Conservation (phyloP, 1,140 invertebrate species). For the Pygmarrhopalites habei region DNA sequence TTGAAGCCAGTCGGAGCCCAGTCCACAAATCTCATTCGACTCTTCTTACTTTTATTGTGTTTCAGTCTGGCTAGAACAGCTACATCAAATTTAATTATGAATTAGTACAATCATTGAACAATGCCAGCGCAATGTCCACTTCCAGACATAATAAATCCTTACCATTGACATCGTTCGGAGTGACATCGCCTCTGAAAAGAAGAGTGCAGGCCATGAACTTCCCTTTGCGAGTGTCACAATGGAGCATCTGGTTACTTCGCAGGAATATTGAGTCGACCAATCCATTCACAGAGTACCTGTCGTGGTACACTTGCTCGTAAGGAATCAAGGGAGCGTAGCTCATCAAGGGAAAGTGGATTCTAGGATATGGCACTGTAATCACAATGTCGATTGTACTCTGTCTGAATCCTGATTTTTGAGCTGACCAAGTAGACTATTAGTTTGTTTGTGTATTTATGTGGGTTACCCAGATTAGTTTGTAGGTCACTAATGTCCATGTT, state of each 20-base stretch:
- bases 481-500: constrained; percentile 36
- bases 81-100: no score
- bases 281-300: constrained; percentile 13
- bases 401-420: no score
- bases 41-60: background rate
- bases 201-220: constrained; percentile 30
- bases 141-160: no score
- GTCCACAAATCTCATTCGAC: constrained; percentile 7
- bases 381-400: no score
- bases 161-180: constrained; percentile 10
- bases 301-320: constrained; percentile 12
- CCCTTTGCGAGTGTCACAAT: constrained; percentile 41
- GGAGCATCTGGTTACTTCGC: constrained; percentile 37
- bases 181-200: constrained; percentile 15
- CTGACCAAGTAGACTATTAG: no score
- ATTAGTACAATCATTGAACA: no score
- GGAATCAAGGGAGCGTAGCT: constrained; percentile 31
- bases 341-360: constrained; percentile 37
- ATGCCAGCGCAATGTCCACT: no score
- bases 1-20: constrained; percentile 20
- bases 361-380: constrained; percentile 40
- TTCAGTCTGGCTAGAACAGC: background rate
- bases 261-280: constrained; percentile 29
- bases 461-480: no score
- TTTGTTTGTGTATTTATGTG: no score